Base-by-base conservation (phyloP, 2,888 invertebrate genomes). In the Marronus borbonicus region DNA sequence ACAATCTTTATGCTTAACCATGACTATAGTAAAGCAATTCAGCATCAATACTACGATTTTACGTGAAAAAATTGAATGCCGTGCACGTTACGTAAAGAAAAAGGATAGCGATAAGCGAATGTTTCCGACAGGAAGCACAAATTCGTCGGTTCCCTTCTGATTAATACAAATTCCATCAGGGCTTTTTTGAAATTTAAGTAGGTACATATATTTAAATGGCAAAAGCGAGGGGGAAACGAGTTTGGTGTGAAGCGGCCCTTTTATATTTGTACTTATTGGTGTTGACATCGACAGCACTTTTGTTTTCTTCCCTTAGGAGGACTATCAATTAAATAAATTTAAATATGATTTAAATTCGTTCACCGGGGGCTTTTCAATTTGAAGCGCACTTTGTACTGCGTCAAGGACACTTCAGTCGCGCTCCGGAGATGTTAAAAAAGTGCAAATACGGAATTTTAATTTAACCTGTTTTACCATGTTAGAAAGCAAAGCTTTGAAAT, bases 251-350 rank as follows among this genome's bases (percentile, higher is more conserved):
- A 74, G 24, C 58, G 60, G n/a, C 39, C 39, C 60, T 74, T 74
- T 74, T 74, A 74, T 60, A 58, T 44, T 60, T 60, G 72, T 60
- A 74, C 60, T 62, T 74, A 74, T 74, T 74, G 72, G 72, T 60
- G 44, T 74, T 60, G 72, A 74, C 72, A 60, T 24, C 44, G 60
- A 14, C 7, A 14, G 20, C 44, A 62, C 72, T 44, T 60, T 44
- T 74, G 60, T 60, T 60, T 60, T 44, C 44, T 10, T 44, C 14
- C 44, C 17, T 39, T 36, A 55, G 36, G 31, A 70, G 55, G 31
- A 62, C 60, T 74, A 74, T 74, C 60, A 74, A 74, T 74, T 74
- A 74, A 74, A 74, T 74, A 60, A 74, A 74, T 74, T 74, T 60
- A 74, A 74, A 74, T 74, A 44, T 74, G 60, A 74, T 74, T 74